These are phyloP conservation scores for Baccha elongata DNA, from an alignment of 2,888 invertebrate species.

Conservation along the genomic window DNA sequence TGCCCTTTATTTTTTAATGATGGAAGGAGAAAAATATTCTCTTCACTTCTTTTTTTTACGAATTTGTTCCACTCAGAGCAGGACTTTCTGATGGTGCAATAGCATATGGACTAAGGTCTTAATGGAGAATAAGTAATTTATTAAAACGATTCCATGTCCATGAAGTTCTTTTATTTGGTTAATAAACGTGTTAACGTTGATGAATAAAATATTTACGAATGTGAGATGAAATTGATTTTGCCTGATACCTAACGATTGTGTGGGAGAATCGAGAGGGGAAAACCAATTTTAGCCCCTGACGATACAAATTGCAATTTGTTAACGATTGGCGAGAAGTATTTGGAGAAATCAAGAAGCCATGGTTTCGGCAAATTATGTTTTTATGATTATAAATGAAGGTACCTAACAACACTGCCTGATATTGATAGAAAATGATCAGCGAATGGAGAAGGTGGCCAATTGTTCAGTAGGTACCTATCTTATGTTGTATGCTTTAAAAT, in stretches of 20 bases:
- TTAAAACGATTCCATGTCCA: slow-evolving; percentile 68
- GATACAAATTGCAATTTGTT: slow-evolving; percentile 58
- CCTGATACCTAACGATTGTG: neutral
- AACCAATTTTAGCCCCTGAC: slow-evolving; percentile 25
- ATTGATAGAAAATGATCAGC: neutral
- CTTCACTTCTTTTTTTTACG: slow-evolving; percentile 26
- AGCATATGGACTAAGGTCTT: slow-evolving; percentile 66
- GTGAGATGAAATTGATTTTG: slow-evolving; percentile 69
- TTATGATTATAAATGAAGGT: slow-evolving; percentile 21
- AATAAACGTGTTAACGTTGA: slow-evolving; percentile 73
- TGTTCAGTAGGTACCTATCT: too few species aligned
- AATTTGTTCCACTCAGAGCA: slow-evolving; percentile 38
- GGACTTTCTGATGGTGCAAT: slow-evolving; percentile 18
- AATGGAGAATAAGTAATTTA: slow-evolving; percentile 72
- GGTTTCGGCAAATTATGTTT: slow-evolving; percentile 43
- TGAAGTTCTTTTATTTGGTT: slow-evolving; percentile 67
- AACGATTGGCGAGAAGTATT: slow-evolving; percentile 17
- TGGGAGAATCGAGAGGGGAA: neutral
- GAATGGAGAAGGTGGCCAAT: neutral
- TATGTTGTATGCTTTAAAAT: too few species aligned
- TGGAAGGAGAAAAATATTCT: slow-evolving; percentile 31
- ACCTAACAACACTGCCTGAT: neutral
- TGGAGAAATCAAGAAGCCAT: slow-evolving; percentile 6
- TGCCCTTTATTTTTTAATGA: slow-evolving; percentile 19
- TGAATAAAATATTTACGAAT: slow-evolving; percentile 72